Evolutionary conservation across 2,113 vertebrate genomes (phyloP).

Genomic region (Fregata magnificens): DNA sequence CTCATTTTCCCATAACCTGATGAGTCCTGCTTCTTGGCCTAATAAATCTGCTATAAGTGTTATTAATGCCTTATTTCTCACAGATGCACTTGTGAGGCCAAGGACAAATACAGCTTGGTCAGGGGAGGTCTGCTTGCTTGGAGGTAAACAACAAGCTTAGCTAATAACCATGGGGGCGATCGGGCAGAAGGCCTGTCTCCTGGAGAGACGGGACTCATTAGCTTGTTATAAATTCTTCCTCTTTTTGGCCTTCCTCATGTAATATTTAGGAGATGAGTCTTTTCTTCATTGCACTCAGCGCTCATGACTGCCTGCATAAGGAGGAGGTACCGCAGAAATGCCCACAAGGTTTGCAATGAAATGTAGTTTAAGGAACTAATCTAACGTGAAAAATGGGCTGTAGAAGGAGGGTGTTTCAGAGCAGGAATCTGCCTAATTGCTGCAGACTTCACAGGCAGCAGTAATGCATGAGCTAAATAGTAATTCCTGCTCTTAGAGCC

Average conservation of each 20-base stretch:
- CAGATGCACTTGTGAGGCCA: not conserved
- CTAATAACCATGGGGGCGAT: not conserved
- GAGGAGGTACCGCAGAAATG: not conserved
- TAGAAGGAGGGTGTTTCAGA: not conserved
- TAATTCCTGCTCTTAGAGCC: not conserved
- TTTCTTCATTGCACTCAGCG: rapidly evolving
- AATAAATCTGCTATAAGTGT: not conserved
- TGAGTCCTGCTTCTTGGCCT: not conserved
- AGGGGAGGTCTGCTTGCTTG: not conserved
- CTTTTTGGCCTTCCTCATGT: not conserved
- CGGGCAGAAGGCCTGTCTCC: not conserved
- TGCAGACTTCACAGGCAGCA: not conserved
- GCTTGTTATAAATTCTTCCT: not conserved
- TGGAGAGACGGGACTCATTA: not conserved
- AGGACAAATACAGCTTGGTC: not conserved
- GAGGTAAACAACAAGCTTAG: not conserved
- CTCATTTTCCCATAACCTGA: not conserved
- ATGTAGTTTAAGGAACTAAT: not conserved
- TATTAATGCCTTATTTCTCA: not conserved
- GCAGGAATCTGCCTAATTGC: not conserved
- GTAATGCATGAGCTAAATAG: not conserved
- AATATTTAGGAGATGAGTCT: not conserved
- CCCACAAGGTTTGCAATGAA: not conserved
- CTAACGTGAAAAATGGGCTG: not conserved
- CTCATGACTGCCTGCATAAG: not conserved